phyloP scores from a whole-genome alignment of 1,140 invertebrate genomes.

The Rhopalosiphum maidis region DNA sequence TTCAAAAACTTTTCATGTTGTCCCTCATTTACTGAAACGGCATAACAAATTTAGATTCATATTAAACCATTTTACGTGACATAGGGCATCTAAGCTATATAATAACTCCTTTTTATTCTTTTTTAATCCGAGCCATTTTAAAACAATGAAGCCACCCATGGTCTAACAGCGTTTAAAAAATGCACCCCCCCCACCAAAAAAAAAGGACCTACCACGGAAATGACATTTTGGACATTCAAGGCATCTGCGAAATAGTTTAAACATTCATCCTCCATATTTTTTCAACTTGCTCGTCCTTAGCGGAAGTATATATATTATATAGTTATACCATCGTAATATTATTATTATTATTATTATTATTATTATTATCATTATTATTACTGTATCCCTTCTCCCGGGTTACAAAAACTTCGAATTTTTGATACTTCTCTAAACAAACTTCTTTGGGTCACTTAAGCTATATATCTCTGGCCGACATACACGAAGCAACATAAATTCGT shows the following conservation, averaged over 20 bases:
- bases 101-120: not conserved
- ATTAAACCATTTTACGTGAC: constrained; percentile 36
- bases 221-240: constrained; percentile 38
- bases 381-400: not conserved
- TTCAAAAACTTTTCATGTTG: constrained; percentile 26
- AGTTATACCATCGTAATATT: not conserved
- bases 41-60: constrained; percentile 7
- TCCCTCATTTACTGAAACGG: not conserved
- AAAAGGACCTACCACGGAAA: not conserved
- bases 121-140: constrained; percentile 33
- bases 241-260: constrained; percentile 27
- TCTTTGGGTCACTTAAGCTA: constrained; percentile 31
- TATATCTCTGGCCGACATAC: not conserved
- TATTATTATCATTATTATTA: not conserved
- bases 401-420: constrained; percentile 29
- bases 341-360: not conserved
- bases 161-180: constrained; percentile 21
- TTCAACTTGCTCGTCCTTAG: not conserved
- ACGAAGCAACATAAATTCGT: constrained; percentile 6
- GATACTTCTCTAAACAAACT: constrained; percentile 28
- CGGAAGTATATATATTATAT: not conserved
- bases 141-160: not conserved
- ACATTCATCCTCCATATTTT: constrained; percentile 38
- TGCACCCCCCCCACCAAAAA: not conserved
- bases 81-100: not conserved